phyloP scores from a whole-genome alignment of 2,888 invertebrate species.

The Chrysolina oricalcia region DNA sequence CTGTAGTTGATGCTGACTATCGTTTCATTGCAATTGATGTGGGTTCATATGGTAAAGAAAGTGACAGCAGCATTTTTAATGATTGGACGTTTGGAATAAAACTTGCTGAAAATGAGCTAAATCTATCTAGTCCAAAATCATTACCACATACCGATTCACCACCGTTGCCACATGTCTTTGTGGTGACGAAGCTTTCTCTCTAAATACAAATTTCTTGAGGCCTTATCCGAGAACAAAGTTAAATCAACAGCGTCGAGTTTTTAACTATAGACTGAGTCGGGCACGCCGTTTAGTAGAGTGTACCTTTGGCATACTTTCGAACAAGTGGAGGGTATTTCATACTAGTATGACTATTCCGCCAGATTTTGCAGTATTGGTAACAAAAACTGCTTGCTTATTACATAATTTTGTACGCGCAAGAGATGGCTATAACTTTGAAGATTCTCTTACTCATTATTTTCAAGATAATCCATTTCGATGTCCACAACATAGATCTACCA shows the following conservation, averaged over 20 bases:
- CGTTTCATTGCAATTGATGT: constrained; percentile 50
- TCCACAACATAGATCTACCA: too few species aligned
- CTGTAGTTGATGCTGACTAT: constrained; percentile 53
- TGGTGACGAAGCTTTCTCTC: constrained; percentile 27
- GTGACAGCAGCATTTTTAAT: constrained; percentile 42
- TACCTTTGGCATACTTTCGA: too few species aligned
- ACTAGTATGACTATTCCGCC: too few species aligned
- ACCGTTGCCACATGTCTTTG: constrained; percentile 24
- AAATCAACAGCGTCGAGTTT: constrained; percentile 41
- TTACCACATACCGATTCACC: constrained; percentile 38
- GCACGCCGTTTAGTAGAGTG: constrained; percentile 21
- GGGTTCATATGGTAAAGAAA: constrained; percentile 46
- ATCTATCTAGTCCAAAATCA: constrained; percentile 41
- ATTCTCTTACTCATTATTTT: too few species aligned
- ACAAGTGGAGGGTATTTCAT: too few species aligned
- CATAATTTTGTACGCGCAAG: constrained; percentile 21
- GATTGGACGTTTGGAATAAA: constrained; percentile 45
- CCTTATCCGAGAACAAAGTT: constrained; percentile 22
- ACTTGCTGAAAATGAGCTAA: constrained; percentile 41
- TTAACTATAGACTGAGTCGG: constrained; percentile 51
- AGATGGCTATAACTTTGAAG: too few species aligned
- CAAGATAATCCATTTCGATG: too few species aligned
- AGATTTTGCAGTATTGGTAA: constrained; percentile 23
- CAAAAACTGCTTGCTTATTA: constrained; percentile 21
- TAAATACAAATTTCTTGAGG: constrained; percentile 18